phyloP scores from a whole-genome alignment of 1,140 invertebrate species.

The Trichogramma pretiosum region DNA sequence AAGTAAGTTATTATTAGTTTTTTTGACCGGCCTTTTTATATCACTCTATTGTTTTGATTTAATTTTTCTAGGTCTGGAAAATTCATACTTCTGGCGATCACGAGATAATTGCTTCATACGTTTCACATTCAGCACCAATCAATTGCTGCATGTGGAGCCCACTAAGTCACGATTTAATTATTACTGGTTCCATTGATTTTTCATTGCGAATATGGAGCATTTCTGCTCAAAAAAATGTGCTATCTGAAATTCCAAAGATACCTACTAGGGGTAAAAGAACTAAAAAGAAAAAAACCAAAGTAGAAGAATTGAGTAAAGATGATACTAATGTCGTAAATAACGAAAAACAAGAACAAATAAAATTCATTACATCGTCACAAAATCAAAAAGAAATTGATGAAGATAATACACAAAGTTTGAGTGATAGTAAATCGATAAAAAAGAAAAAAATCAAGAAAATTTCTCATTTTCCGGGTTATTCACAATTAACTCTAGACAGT shows the following conservation, averaged over 20 bases:
- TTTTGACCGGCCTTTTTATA: too few species aligned
- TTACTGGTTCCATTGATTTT: constrained; percentile 54
- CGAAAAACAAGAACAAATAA: too few species aligned
- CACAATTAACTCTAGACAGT: constrained; percentile 5
- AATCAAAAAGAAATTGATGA: neutral
- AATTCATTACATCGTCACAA: too few species aligned
- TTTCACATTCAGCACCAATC: constrained; percentile 47
- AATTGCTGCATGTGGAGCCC: constrained; percentile 57
- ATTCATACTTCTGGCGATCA: constrained; percentile 49
- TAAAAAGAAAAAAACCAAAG: constrained; percentile 19
- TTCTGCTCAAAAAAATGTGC: constrained; percentile 26
- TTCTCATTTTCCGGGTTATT: constrained; percentile 6
- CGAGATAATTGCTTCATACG: constrained; percentile 48
- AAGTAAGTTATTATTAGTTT: constrained; percentile 43
- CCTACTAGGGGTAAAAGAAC: constrained; percentile 20
- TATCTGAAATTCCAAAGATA: constrained; percentile 11
- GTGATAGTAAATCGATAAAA: constrained; percentile 5
- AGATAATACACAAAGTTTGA: neutral
- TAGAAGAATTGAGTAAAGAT: neutral
- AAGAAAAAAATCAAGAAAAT: constrained; percentile 14
- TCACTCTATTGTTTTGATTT: too few species aligned
- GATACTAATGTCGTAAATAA: too few species aligned
- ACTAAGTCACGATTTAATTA: constrained; percentile 51
- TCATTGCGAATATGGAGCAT: constrained; percentile 53
- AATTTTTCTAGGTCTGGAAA: constrained; percentile 58